Conservation (phyloP, 2,797 vertebrate species). For the Apogon talboti region DNA sequence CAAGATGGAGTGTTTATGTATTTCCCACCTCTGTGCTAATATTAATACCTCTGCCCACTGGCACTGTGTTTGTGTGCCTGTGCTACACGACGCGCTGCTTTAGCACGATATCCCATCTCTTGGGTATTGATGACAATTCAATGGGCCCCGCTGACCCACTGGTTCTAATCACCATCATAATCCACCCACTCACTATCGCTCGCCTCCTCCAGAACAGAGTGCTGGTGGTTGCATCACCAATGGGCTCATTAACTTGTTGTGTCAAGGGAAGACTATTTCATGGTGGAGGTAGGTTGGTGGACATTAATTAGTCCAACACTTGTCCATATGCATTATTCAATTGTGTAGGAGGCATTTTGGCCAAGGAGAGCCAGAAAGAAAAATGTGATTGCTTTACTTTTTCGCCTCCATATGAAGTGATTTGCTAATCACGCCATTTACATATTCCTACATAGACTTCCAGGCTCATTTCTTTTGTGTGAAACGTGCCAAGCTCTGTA, state of each 20-base stretch:
- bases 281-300: conserved; percentile 61
- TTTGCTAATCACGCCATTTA: conserved; percentile 51
- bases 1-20: conserved; percentile 73
- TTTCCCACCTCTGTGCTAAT: conserved; percentile 69
- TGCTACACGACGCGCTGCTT: conserved; percentile 15
- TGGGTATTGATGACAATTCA: conserved; percentile 65
- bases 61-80: conserved; percentile 15
- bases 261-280: conserved; percentile 63
- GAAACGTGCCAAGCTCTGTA: conserved; percentile 5
- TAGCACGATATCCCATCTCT: conserved; percentile 51
- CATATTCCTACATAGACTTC: conserved; percentile 21
- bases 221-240: conserved; percentile 43
- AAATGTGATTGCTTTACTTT: conserved; percentile 55
- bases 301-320: conserved; percentile 82
- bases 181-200: conserved; percentile 60
- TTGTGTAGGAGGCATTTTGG: conserved; percentile 78
- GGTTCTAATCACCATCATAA: conserved; percentile 69
- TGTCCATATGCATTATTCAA: conserved; percentile 81
- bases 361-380: conserved; percentile 48
- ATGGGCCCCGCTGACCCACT: conserved; percentile 62
- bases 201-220: conserved; percentile 48
- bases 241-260: conserved; percentile 57
- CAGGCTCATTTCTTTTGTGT: conserved; percentile 28
- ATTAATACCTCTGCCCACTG: conserved; percentile 67
- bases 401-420: conserved; percentile 56